Conservation (phyloP, 2,797 vertebrate genomes). For the Chloroceryle amazona region DNA sequence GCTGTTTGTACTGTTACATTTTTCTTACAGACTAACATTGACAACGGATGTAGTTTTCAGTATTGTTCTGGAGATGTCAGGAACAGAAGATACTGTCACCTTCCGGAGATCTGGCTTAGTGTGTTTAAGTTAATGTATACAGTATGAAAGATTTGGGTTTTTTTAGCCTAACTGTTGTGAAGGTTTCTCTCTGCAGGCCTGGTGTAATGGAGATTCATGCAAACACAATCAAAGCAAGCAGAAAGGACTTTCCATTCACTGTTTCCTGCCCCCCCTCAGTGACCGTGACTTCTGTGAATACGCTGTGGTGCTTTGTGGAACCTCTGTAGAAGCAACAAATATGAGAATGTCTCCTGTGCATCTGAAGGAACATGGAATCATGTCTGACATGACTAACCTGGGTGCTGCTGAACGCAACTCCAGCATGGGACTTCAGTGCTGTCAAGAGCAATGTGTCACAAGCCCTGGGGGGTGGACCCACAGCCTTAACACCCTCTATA, state of each 20-base stretch:
- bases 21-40: background rate
- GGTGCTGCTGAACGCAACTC: background rate
- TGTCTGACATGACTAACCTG: rapidly evolving
- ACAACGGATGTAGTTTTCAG: background rate
- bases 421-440: background rate
- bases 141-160: background rate
- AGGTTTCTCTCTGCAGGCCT: background rate
- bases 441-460: background rate
- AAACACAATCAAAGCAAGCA: background rate
- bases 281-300: background rate
- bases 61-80: background rate
- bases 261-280: too few species aligned
- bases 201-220: background rate
- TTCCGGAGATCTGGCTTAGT: background rate
- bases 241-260: background rate
- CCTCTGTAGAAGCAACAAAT: background rate
- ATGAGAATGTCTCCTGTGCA: background rate
- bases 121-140: background rate
- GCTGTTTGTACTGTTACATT: background rate
- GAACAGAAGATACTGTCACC: background rate
- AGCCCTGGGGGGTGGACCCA: background rate
- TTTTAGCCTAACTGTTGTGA: background rate
- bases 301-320: background rate
- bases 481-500: background rate
- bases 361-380: background rate